A percentile compares a stretch with the other conserved stretches of the same genome.
These are phyloP conservation scores for Oligia strigilis DNA, from an alignment of 2,888 invertebrate species.

Conservation along the genomic window DNA sequence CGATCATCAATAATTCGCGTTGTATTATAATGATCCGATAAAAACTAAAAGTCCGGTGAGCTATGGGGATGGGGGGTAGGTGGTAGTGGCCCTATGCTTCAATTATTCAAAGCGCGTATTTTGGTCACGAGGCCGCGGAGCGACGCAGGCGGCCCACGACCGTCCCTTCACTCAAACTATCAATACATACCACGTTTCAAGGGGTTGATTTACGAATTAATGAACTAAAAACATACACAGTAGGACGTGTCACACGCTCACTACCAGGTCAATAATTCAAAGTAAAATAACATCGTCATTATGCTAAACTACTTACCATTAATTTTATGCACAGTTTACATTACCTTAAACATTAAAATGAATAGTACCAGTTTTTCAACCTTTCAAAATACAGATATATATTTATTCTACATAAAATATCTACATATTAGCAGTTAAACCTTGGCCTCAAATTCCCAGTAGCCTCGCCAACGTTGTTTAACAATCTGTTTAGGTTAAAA, in stretches of 20 bases:
- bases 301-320: conserved; percentile 66
- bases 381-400: conserved; percentile 74
- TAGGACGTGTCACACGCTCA: conserved; percentile 61
- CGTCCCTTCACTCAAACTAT: conserved; percentile 71
- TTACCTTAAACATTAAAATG: conserved; percentile 59
- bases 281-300: conserved; percentile 54
- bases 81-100: conserved; percentile 76
- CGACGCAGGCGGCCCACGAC: conserved; percentile 68
- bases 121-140: conserved; percentile 86
- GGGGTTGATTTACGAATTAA: conserved; percentile 81
- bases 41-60: conserved; percentile 76
- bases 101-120: conserved; percentile 88
- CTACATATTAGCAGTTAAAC: conserved; percentile 84
- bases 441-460: conserved; percentile 87
- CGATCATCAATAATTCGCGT: conserved; percentile 67
- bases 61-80: conserved; percentile 59
- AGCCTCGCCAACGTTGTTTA: conserved; percentile 84
- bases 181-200: conserved; percentile 72
- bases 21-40: conserved; percentile 77
- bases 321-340: conserved; percentile 67
- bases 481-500: conserved; percentile 84
- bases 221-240: conserved; percentile 73
- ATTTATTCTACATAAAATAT: conserved; percentile 83
- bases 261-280: conserved; percentile 59
- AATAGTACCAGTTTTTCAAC: conserved; percentile 74